Conservation (phyloP, 2,888 invertebrate species). For the Lottia scabra region DNA sequence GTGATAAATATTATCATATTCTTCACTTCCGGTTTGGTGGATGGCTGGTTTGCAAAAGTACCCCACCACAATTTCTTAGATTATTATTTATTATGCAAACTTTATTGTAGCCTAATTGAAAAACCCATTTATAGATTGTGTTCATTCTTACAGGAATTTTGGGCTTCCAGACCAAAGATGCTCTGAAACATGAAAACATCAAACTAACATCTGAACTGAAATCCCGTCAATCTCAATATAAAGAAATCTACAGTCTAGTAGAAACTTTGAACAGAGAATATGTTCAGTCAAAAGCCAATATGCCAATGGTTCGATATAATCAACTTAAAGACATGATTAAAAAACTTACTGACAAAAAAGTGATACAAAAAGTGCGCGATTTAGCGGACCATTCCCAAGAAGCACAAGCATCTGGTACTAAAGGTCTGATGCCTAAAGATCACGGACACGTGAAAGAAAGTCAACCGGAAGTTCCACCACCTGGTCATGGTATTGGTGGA, state of each 20-base stretch:
- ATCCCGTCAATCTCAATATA: conserved; percentile 9
- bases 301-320: conserved; percentile 23
- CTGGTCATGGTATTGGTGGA: conserved; percentile 12
- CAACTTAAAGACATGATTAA: conserved; percentile 30
- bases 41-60: too few relatives aligned
- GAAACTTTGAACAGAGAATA: conserved; percentile 24
- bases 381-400: neutral
- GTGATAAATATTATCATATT: too few relatives aligned
- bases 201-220: conserved; percentile 6
- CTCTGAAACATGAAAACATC: conserved; percentile 15
- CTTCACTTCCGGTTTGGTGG: too few relatives aligned
- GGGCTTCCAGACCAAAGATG: conserved; percentile 14
- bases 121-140: too few relatives aligned
- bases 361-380: neutral
- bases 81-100: too few relatives aligned
- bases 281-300: conserved; percentile 24
- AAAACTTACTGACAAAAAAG: conserved; percentile 4
- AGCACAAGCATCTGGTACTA: conserved; percentile 1
- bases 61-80: too few relatives aligned
- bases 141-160: neutral
- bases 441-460: neutral
- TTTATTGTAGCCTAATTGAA: too few relatives aligned
- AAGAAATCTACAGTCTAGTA: conserved; percentile 12
- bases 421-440: too few relatives aligned
- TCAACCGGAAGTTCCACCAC: too few relatives aligned